phyloP scores from a whole-genome alignment of 2,888 invertebrate genomes.

The Ophion ellenae region DNA sequence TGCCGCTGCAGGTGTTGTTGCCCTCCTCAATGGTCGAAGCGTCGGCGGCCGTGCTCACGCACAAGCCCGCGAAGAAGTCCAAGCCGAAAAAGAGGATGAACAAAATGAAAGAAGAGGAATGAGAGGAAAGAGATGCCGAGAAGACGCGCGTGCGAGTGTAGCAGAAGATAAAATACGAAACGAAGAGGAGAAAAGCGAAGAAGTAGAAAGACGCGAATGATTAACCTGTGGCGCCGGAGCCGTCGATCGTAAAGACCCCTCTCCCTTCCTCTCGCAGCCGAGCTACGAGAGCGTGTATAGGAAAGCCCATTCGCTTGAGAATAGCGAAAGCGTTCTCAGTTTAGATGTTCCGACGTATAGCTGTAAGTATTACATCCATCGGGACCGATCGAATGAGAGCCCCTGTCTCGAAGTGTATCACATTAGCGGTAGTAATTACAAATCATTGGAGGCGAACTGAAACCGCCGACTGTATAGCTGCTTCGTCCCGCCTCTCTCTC shows the following conservation, averaged over 20 bases:
- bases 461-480: constrained; percentile 55
- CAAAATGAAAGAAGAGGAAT: constrained; percentile 22
- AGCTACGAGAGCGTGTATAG: constrained; percentile 66
- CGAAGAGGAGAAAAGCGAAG: constrained; percentile 60
- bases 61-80: constrained; percentile 33
- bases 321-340: constrained; percentile 56
- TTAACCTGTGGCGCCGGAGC: constrained; percentile 78
- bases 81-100: constrained; percentile 28
- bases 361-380: constrained; percentile 46
- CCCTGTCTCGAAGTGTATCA: constrained; percentile 71
- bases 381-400: constrained; percentile 66
- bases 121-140: constrained; percentile 51
- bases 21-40: constrained; percentile 15
- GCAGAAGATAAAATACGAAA: constrained; percentile 40
- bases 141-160: constrained; percentile 49
- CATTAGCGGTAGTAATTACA: constrained; percentile 78
- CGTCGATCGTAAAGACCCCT: constrained; percentile 75
- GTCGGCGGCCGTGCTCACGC: constrained; percentile 48
- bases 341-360: constrained; percentile 44
- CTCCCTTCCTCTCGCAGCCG: constrained; percentile 18
- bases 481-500: constrained; percentile 14
- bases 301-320: constrained; percentile 40
- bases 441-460: constrained; percentile 73
- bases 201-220: constrained; percentile 72
- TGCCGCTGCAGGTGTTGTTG: constrained; percentile 38